A percentile compares a stretch with the other conserved stretches of the same genome.
Conservation (phyloP, 1,140 invertebrate genomes). For the Pogonomyrmex barbatus region DNA sequence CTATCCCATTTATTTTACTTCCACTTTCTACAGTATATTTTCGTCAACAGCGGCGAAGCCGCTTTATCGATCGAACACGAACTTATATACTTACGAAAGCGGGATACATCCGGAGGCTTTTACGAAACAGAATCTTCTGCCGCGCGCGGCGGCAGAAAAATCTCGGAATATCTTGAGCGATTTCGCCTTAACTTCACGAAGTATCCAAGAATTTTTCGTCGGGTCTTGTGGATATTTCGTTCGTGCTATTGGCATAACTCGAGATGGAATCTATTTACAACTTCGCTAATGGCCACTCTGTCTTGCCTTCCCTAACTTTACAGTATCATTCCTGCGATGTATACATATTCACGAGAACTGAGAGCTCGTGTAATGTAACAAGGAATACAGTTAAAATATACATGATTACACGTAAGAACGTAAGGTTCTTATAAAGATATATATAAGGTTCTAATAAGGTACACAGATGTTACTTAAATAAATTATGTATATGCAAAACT, state of each 20-base stretch:
- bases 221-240: constrained; percentile 51
- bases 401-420: not conserved
- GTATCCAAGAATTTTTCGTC: constrained; percentile 48
- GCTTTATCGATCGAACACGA: constrained; percentile 19
- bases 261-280: constrained; percentile 62
- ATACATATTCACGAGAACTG: constrained; percentile 2
- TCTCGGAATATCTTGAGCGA: constrained; percentile 49
- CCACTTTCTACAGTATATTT: constrained; percentile 63
- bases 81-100: constrained; percentile 51
- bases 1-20: constrained; percentile 71
- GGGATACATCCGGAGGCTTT: constrained; percentile 52
- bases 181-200: constrained; percentile 53
- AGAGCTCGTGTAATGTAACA: not conserved
- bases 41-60: constrained; percentile 50
- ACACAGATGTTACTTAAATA: not conserved
- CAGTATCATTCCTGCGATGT: constrained; percentile 26
- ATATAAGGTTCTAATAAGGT: not conserved
- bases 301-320: constrained; percentile 53
- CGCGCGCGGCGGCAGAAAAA: constrained; percentile 34
- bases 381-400: constrained; percentile 3
- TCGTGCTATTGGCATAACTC: constrained; percentile 51
- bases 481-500: not conserved
- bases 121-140: constrained; percentile 53
- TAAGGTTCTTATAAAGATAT: not conserved
- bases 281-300: constrained; percentile 62